A percentile compares a stretch with the other conserved stretches of the same genome.
Conservation (phyloP, 2,113 vertebrate genomes). For the Falco punctatus region DNA sequence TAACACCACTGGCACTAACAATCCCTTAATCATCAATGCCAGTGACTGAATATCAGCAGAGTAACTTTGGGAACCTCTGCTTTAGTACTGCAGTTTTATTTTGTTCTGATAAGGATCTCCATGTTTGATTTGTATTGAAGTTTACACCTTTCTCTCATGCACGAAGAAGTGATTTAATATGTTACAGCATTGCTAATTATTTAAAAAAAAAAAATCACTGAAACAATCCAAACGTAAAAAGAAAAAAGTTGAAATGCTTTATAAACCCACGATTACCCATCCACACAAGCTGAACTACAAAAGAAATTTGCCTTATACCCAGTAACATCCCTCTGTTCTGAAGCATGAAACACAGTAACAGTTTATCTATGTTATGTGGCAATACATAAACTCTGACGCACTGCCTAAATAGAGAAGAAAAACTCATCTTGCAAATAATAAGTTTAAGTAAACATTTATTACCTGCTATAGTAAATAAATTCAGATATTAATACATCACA, state of each 20-base stretch:
- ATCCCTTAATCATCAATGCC: not conserved
- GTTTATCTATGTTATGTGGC: not conserved
- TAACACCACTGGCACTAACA: not conserved
- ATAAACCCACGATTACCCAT: not conserved
- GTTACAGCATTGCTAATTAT: not conserved
- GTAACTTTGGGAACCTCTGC: not conserved
- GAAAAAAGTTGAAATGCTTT: not conserved
- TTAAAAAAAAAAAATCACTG: not conserved
- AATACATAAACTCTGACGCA: not conserved
- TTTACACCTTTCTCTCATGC: not conserved
- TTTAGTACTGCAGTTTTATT: not conserved
- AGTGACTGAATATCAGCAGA: not conserved
- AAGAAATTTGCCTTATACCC: not conserved
- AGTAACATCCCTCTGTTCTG: not conserved
- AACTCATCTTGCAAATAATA: not conserved
- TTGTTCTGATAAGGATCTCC: not conserved
- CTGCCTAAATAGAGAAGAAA: not conserved
- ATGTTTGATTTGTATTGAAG: not conserved
- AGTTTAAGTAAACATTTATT: not conserved
- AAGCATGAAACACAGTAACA: not conserved
- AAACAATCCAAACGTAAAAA: not conserved
- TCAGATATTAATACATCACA: not conserved
- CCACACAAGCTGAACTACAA: not conserved
- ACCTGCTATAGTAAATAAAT: not conserved
- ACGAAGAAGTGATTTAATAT: not conserved